Evolutionary conservation across 2,888 invertebrate species (phyloP), one percentile per base, ranked within the genome.

Genomic region (Campoplex capitator): DNA sequence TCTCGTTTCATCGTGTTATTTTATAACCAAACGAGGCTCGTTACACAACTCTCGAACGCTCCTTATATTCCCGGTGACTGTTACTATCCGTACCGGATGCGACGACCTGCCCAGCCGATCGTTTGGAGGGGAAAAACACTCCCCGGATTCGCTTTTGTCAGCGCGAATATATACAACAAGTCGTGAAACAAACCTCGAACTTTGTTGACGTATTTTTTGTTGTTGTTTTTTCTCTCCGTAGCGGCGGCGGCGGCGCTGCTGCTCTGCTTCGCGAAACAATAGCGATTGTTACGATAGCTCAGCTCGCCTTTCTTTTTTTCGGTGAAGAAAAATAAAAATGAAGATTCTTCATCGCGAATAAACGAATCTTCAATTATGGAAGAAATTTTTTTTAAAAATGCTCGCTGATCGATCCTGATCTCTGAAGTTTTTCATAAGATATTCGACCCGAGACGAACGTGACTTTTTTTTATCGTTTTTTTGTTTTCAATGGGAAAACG

Each of bases 101-200:
- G 74, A 67, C 83, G 86, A 79, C 83, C 83, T 76, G 86, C 70
- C 76, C 71, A 67, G 54, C 79, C 83, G 56, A 71, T 58, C 70
- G 65, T 54, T 65, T 6, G 70, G 83, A 67, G 67, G 76, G 81
- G 73, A 23, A 51, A 28, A 70, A 23, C 23, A 23, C 23, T 23
- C 67, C 75, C 62, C 62, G 74, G 67, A 74, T 65, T 56, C 54
- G 18, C 48, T 73, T 73, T 80, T 54, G 45, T 58, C 32, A 74
- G 73, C 77, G 77, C 23, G 23, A 23, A 0, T 23, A 23, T 23
- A 23, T 23, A 23, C 23, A 82, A 51, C 48, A 58, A 79, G 75
- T 78, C 58, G 82, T 62, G 78, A 70, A 58, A 75, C 68, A 62
- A 32, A 70, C 35, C 54, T 45, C 38, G 28, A 58, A 42, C 45